These are phyloP conservation scores for Rostratula benghalensis DNA, from an alignment of 2,113 vertebrate species.

Conservation along the genomic window DNA sequence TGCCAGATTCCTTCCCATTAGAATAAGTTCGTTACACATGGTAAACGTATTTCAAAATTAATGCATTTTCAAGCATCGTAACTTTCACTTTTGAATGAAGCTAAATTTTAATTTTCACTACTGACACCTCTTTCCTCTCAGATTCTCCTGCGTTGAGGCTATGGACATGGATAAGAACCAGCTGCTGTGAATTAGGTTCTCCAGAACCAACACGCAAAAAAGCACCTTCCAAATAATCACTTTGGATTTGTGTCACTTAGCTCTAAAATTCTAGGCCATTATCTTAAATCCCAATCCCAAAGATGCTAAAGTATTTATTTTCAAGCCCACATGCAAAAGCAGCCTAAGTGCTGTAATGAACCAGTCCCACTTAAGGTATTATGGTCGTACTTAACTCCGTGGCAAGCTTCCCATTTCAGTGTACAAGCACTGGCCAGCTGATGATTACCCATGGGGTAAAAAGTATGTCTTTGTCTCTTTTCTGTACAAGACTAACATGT, in stretches of 20 bases:
- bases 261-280: not conserved
- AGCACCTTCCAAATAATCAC: not conserved
- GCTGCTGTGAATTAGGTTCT: not conserved
- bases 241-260: not conserved
- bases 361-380: conserved; percentile 5
- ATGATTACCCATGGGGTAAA: not conserved
- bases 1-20: not conserved
- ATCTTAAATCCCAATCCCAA: not conserved
- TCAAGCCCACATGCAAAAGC: not conserved
- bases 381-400: not conserved
- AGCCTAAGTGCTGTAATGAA: not conserved
- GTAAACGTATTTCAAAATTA: not conserved
- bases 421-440: not conserved
- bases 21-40: not conserved
- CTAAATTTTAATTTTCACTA: not conserved
- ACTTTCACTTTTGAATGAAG: not conserved
- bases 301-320: not conserved
- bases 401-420: conserved; percentile 11
- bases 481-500: not conserved
- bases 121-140: not conserved
- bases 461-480: conserved; percentile 16
- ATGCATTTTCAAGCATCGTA: not conserved
- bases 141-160: not conserved
- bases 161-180: not conserved
- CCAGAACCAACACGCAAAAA: not conserved